Evolutionary conservation across 2,113 vertebrate genomes (phyloP), one percentile per base, ranked within the genome.

Genomic region (Catharus minimus): DNA sequence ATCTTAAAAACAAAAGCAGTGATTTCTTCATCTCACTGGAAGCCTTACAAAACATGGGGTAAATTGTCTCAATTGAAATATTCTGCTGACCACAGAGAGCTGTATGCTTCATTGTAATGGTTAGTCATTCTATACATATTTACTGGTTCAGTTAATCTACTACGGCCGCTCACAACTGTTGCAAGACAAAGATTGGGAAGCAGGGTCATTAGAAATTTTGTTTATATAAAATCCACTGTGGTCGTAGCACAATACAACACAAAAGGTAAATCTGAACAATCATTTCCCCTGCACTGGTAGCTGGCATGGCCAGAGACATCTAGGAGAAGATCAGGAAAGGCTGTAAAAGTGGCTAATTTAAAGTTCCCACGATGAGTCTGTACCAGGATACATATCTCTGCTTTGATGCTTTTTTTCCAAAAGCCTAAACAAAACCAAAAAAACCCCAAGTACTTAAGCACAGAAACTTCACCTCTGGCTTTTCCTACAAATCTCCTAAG

Each of bases 21-120:
- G 47, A 93, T 96, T 96, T 96, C 92, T 80, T 89, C 93, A 95
- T 94, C 61, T 83, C 16, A 3, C 58, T 94, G 94, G 91, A 94
- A 94, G 86, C 57, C 43, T 86, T 92, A 89, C 93, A 93, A 91
- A 92, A 82, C 15, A 10, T 23, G 62, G 88, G 69, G 82, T 57
- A 91, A 78, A 86, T 60, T 56, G 73, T 53, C 75, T 75, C 11
- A 0, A 27, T 44, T 76, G 55, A 86, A 89, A 90, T 80, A 88
- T 23, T 87, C 50, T 73, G 36, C 67, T 92, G 82, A 89, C 88
- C 75, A 71, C 75, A 90, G 52, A 89, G 67, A 4, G 1, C 56
- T 62, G 44, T 56, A 79, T 46, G 28, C 53, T 96, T 82, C 85
- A 67, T 33, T 86, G 49, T 88, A 77, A 82, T 46, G 39, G 27